Percentiles rank a stretch among this genome's conserved stretches.
phyloP scores from a whole-genome alignment of 2,113 vertebrate genomes.

The Oncorhynchus masou region DNA sequence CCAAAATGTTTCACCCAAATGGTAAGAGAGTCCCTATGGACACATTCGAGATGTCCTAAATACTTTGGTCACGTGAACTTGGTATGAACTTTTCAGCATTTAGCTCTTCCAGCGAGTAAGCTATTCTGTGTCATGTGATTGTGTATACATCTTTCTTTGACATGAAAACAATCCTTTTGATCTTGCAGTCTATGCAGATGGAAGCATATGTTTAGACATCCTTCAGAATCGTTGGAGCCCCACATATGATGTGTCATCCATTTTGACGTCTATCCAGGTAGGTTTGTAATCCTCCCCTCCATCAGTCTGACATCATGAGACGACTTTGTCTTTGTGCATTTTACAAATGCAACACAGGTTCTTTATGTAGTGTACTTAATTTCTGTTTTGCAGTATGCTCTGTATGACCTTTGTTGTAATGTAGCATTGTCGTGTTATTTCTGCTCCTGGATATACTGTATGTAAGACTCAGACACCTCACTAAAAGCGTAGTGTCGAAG shows the following conservation, averaged over 20 bases:
- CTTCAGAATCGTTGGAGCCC: constrained; percentile 99
- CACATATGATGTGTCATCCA: constrained; percentile 96
- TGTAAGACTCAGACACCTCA: no score
- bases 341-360: background rate
- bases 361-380: no score
- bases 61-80: no score
- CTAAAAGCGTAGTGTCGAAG: no score
- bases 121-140: background rate
- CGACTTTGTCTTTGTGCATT: background rate
- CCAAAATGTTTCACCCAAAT: constrained; percentile 99
- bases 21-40: constrained; percentile 76
- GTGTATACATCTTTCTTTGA: background rate
- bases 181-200: constrained; percentile 91
- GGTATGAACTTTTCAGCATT: no score
- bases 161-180: no score
- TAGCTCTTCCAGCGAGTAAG: no score
- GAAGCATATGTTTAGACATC: constrained; percentile 99
- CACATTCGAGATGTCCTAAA: background rate
- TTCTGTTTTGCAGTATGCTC: background rate
- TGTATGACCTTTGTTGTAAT: no score
- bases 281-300: constrained; percentile 18
- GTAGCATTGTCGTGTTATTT: no score
- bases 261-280: constrained; percentile 99
- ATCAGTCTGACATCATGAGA: constrained; percentile 6
- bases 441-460: no score